phyloP scores from a whole-genome alignment of 2,113 vertebrate species.

The Danio rerio region DNA sequence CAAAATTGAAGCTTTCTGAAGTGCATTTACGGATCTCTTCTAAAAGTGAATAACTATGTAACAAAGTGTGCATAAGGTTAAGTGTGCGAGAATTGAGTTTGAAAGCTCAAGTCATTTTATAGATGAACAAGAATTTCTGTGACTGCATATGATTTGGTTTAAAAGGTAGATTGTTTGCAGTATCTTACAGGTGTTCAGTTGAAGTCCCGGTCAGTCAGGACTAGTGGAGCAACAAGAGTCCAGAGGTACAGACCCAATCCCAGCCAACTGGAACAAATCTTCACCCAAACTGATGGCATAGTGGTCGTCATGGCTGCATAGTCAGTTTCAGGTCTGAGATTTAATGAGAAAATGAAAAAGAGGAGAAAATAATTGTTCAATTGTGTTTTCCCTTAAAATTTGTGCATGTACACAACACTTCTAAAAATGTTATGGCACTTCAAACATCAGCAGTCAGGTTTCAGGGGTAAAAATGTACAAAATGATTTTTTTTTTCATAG shows the following conservation, averaged over 20 bases:
- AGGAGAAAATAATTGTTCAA: not conserved
- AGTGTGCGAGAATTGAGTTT: not conserved
- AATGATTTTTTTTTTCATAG: too few species aligned
- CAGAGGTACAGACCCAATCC: slow-evolving; percentile 92
- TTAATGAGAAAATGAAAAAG: not conserved
- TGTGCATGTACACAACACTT: too few species aligned
- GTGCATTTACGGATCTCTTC: not conserved
- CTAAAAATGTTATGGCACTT: too few species aligned
- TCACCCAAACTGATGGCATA: slow-evolving; percentile 96
- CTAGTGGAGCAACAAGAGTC: slow-evolving; percentile 89
- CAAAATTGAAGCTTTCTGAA: too few species aligned
- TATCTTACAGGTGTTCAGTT: slow-evolving; percentile 72
- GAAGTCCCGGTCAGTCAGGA: slow-evolving; percentile 88
- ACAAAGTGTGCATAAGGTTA: not conserved
- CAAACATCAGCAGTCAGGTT: too few species aligned
- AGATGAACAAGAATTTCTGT: not conserved
- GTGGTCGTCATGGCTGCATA: slow-evolving; percentile 79
- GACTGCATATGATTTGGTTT: not conserved
- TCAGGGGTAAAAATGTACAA: too few species aligned
- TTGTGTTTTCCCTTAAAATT: too few species aligned
- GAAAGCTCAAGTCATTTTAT: not conserved
- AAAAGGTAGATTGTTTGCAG: not conserved
- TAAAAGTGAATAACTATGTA: not conserved
- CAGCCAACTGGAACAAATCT: slow-evolving; percentile 92
- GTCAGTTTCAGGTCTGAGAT: slow-evolving; percentile 80